Evolutionary conservation across 1,140 invertebrate species (phyloP).

Genomic region (Ostrea edulis): DNA sequence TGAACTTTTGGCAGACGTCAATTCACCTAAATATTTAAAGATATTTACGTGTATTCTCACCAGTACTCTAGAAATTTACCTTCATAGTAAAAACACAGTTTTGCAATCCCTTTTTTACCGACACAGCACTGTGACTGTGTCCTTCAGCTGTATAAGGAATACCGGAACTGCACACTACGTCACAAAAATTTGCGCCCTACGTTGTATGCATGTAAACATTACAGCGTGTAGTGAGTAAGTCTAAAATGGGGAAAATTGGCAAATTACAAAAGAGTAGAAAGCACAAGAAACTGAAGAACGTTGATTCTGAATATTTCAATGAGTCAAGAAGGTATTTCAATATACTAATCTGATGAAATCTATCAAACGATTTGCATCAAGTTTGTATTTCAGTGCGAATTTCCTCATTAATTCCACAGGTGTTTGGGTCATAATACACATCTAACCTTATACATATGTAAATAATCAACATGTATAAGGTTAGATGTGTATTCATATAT

Average conservation of each 20-base stretch:
- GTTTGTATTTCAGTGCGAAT: background rate
- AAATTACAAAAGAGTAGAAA: slow-evolving; percentile 73
- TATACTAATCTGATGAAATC: background rate
- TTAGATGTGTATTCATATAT: too few species aligned
- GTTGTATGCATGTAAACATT: slow-evolving; percentile 47
- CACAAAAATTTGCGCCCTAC: slow-evolving; percentile 40
- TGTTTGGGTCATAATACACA: too few species aligned
- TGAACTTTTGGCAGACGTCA: too few species aligned
- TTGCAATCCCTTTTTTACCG: too few species aligned
- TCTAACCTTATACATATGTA: too few species aligned
- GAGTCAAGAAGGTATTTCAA: background rate
- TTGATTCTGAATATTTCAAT: slow-evolving; percentile 57
- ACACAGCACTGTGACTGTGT: too few species aligned
- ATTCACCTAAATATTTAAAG: too few species aligned
- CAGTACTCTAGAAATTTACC: too few species aligned
- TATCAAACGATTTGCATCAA: background rate
- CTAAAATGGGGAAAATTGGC: slow-evolving; percentile 66
- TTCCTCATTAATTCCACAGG: background rate
- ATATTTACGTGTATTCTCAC: too few species aligned
- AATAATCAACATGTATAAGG: too few species aligned
- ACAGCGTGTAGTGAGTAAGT: background rate
- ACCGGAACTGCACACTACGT: slow-evolving; percentile 59
- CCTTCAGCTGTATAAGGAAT: background rate
- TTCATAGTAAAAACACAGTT: too few species aligned
- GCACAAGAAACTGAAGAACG: slow-evolving; percentile 71